Conservation (phyloP, 2,797 vertebrate species). For the Myotis daubentonii region DNA sequence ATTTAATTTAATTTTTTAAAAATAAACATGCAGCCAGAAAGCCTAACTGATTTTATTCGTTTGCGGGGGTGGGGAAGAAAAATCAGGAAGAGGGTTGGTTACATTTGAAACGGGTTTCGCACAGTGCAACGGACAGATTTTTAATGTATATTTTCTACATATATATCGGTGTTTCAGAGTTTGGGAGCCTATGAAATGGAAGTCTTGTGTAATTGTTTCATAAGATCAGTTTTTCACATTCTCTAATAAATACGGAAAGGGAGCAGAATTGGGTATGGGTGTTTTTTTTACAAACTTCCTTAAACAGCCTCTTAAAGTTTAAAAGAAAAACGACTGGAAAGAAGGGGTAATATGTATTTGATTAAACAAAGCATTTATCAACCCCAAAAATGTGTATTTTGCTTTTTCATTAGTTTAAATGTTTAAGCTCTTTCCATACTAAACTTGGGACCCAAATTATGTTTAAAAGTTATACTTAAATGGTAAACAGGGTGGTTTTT, state of each 20-base stretch:
- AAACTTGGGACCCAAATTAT: conserved; percentile 44
- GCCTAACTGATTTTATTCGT: conserved; percentile 47
- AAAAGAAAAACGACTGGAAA: not conserved
- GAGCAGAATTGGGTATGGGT: conserved; percentile 16
- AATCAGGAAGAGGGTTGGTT: conserved; percentile 3
- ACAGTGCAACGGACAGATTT: conserved; percentile 18
- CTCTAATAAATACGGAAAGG: not conserved
- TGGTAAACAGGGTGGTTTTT: not conserved
- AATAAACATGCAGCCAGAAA: conserved; percentile 37
- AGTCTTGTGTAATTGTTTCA: conserved; percentile 9
- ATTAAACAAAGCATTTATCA: conserved; percentile 48
- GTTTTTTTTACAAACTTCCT: conserved; percentile 23
- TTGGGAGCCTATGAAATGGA: conserved; percentile 19
- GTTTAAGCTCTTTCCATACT: conserved; percentile 30
- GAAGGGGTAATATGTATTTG: not conserved
- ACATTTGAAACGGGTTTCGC: conserved; percentile 49
- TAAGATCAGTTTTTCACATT: conserved; percentile 49
- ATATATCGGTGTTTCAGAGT: conserved; percentile 4
- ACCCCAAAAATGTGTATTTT: conserved; percentile 44
- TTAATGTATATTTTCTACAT: conserved; percentile 10
- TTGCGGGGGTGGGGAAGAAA: not conserved
- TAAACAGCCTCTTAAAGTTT: conserved; percentile 43
- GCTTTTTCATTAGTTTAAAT: conserved; percentile 25
- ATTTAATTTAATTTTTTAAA: not conserved
- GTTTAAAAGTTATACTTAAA: conserved; percentile 51